Evolutionary conservation across 2,113 vertebrate species (phyloP).

Genomic region (Carollia perspicillata): DNA sequence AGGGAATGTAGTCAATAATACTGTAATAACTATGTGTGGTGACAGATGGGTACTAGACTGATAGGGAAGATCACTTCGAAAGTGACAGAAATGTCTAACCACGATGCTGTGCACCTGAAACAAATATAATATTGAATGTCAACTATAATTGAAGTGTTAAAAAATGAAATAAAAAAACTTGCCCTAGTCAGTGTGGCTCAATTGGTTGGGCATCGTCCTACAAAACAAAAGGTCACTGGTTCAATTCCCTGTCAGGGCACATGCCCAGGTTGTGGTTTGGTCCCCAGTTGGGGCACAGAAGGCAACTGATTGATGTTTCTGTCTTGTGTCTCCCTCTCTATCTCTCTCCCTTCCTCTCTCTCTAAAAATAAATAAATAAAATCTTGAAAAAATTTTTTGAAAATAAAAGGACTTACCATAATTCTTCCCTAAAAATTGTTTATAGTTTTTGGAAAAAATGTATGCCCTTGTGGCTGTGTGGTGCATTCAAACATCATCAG

Average conservation of each 20-base stretch:
- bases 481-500: background rate
- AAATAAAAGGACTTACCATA: background rate
- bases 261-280: too few species aligned
- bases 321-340: too few species aligned
- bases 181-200: too few species aligned
- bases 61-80: background rate
- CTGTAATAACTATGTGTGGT: background rate
- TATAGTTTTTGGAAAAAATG: background rate
- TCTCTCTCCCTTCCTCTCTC: too few species aligned
- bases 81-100: background rate
- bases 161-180: background rate
- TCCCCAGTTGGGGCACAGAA: too few species aligned
- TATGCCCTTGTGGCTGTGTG: background rate
- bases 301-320: too few species aligned
- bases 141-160: background rate
- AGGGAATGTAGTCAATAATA: background rate
- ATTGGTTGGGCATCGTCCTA: too few species aligned
- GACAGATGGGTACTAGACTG: background rate
- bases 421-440: background rate
- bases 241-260: too few species aligned
- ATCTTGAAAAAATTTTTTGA: too few species aligned
- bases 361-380: too few species aligned
- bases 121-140: background rate
- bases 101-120: background rate
- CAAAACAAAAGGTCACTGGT: too few species aligned